These are phyloP conservation scores for Ailuropoda melanoleuca DNA, from an alignment of 2,113 vertebrate genomes.

Conservation along the genomic window DNA sequence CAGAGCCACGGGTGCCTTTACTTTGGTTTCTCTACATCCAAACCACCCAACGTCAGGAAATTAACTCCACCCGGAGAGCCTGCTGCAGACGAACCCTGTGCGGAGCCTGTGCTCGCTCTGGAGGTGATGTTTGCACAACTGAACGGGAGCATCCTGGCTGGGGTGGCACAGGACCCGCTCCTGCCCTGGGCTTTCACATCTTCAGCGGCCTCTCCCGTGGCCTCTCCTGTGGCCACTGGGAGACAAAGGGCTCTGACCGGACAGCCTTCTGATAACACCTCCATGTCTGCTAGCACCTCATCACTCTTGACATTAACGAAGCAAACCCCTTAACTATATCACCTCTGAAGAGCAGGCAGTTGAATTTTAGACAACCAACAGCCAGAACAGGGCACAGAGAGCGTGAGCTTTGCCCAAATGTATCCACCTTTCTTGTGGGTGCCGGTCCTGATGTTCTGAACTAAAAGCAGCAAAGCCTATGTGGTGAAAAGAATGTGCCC, in stretches of 20 bases:
- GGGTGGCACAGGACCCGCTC: not conserved
- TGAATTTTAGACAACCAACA: not conserved
- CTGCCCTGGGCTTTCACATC: accelerated
- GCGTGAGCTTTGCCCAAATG: not conserved
- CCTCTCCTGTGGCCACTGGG: too few relatives aligned
- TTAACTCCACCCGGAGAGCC: not conserved
- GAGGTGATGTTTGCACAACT: not conserved
- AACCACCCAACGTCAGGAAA: not conserved
- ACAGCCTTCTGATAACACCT: not conserved
- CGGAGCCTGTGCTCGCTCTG: not conserved
- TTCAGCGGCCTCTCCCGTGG: not conserved
- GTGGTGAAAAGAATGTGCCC: not conserved
- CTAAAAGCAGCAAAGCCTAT: not conserved
- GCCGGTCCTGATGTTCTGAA: not conserved
- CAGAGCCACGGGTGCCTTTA: not conserved
- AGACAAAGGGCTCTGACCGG: not conserved
- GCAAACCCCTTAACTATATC: not conserved
- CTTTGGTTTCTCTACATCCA: not conserved
- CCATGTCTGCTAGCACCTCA: not conserved
- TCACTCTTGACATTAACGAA: not conserved
- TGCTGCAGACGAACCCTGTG: not conserved
- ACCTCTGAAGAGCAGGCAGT: not conserved
- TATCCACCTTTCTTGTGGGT: not conserved
- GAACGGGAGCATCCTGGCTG: not conserved
- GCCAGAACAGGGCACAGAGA: not conserved